phyloP scores from a whole-genome alignment of 2,888 invertebrate genomes.

The Cheilosia impressa region DNA sequence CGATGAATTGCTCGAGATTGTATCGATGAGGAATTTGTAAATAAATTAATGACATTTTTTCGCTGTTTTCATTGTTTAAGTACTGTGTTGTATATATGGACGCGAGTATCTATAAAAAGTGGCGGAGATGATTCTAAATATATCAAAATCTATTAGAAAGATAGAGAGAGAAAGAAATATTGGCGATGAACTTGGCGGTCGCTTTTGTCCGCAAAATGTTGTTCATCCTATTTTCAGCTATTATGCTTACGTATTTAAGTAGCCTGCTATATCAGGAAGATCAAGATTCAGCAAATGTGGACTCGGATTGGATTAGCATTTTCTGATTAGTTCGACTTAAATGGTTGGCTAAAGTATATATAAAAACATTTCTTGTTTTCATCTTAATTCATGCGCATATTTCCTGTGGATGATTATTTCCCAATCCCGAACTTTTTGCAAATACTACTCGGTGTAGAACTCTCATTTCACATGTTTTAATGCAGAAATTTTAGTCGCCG shows the following conservation, averaged over 20 bases:
- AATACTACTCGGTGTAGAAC: too few species aligned
- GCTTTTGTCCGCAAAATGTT: slow-evolving; percentile 1
- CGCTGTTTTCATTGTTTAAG: slow-evolving; percentile 35
- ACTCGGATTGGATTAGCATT: neutral
- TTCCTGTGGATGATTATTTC: too few species aligned
- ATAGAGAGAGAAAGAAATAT: neutral
- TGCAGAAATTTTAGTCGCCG: too few species aligned
- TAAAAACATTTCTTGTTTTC: too few species aligned
- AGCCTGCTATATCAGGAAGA: neutral
- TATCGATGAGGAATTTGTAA: slow-evolving; percentile 46
- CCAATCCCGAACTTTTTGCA: too few species aligned
- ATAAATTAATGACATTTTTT: slow-evolving; percentile 27
- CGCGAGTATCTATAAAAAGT: slow-evolving; percentile 14
- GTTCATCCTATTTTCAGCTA: slow-evolving; percentile 1
- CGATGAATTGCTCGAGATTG: slow-evolving; percentile 24
- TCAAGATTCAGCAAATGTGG: neutral
- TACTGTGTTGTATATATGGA: slow-evolving; percentile 38
- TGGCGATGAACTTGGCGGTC: slow-evolving; percentile 21
- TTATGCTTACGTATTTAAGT: neutral
- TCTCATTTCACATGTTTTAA: too few species aligned
- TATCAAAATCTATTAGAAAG: slow-evolving; percentile 8
- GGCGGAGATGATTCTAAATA: slow-evolving; percentile 23
- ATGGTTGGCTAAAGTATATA: too few species aligned
- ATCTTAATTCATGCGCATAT: too few species aligned
- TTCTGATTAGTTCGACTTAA: neutral